Conservation (phyloP, 2,113 vertebrate genomes). For the Raja brachyura region DNA sequence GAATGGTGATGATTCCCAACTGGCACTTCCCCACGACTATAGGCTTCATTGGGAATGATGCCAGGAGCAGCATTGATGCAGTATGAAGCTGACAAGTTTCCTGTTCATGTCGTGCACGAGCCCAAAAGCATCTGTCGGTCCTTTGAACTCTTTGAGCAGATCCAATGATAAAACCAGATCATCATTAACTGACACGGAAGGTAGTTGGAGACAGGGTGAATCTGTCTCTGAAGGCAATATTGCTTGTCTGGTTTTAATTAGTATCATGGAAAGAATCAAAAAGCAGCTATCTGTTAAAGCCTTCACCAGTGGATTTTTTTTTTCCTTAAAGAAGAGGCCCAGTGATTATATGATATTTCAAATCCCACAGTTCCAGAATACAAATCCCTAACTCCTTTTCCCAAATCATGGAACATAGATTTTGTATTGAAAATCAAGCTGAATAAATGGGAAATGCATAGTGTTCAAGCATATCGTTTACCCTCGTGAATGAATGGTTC, state of each 20-base stretch:
- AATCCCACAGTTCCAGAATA: not conserved
- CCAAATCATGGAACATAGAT: not conserved
- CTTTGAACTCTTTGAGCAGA: constrained; percentile 9
- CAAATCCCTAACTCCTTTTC: not conserved
- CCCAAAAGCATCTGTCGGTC: not conserved
- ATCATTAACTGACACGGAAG: too few species aligned
- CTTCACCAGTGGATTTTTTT: not conserved
- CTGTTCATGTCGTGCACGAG: not conserved
- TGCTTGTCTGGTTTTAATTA: constrained; percentile 24
- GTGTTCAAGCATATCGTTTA: not conserved
- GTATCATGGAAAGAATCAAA: constrained; percentile 12
- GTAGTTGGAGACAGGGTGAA: not conserved
- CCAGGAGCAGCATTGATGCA: not conserved
- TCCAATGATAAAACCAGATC: not conserved
- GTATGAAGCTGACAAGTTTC: not conserved
- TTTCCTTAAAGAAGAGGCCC: not conserved
- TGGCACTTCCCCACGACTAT: not conserved
- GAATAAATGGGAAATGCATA: not conserved
- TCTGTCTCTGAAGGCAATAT: not conserved
- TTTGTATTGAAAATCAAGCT: not conserved
- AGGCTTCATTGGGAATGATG: not conserved
- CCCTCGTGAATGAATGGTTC: not conserved
- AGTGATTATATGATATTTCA: not conserved
- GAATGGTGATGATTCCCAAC: not conserved
- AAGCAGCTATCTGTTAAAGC: constrained; percentile 10